A percentile compares a stretch with the other conserved stretches of the same genome.
Evolutionary conservation across 2,888 invertebrate species (phyloP).

Genomic region (Chloroclysta siterata): DNA sequence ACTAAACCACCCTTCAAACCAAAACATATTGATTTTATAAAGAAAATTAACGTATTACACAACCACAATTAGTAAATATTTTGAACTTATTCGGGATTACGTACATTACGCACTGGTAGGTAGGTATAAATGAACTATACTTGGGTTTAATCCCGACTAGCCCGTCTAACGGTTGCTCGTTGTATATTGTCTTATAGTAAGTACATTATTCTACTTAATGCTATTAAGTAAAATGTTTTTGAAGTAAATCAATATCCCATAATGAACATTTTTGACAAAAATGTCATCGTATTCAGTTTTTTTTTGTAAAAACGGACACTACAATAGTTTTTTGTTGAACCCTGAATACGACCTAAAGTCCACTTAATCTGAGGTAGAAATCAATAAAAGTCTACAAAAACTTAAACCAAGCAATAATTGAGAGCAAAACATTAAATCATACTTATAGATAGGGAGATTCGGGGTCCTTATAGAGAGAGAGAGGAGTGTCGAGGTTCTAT

Average conservation of each 20-base stretch:
- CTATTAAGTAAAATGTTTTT: too few relatives aligned
- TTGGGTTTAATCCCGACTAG: too few relatives aligned
- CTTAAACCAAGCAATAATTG: constrained; percentile 2
- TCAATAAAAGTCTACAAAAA: constrained; percentile 10
- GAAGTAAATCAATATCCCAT: neutral
- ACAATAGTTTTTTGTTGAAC: neutral
- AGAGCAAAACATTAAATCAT: constrained; percentile 8
- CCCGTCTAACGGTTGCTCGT: too few relatives aligned
- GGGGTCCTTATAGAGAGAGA: neutral
- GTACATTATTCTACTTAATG: too few relatives aligned
- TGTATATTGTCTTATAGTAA: too few relatives aligned
- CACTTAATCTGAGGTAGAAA: constrained; percentile 3
- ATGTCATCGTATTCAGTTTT: neutral
- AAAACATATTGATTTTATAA: neutral
- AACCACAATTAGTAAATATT: too few relatives aligned
- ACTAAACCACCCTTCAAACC: too few relatives aligned
- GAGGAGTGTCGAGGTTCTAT: neutral
- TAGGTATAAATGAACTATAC: too few relatives aligned
- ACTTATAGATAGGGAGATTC: neutral
- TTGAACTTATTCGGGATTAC: too few relatives aligned
- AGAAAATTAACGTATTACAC: neutral
- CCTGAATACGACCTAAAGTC: neutral
- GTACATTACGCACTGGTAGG: too few relatives aligned
- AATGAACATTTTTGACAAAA: neutral
- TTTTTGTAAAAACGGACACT: neutral